Evolutionary conservation across 2,888 invertebrate genomes (phyloP), one percentile per base, ranked within the genome.

Genomic region (Brenthis hecate): DNA sequence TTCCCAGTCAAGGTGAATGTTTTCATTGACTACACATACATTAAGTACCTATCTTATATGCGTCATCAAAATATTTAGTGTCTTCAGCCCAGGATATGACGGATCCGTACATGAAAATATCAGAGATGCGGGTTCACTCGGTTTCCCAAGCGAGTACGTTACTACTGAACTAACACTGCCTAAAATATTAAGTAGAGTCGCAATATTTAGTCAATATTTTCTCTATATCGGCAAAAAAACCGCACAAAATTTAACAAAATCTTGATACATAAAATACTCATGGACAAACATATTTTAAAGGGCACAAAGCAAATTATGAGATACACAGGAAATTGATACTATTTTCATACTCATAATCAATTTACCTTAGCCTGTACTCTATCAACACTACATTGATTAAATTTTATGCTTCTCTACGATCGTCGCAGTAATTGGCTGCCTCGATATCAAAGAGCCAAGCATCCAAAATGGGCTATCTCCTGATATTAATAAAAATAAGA

Each of bases 401-500:
- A 70, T 43, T 69, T 69, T 57, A 60, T 54, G 13, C 60, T 51
- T 68, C 65, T 56, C 63, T 63, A 66, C 72, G 68, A 71, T 72
- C 77, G 71, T 76, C 75, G 73, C 60, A 76, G 79, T 82, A 83
- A 83, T 83, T 80, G 77, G 77, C 74, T 74, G 65, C 75, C 76
- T 76, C 73, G 69, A 68, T 78, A 77, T 84, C 85, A 85, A 86
- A 87, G 86, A 84, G 77, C 84, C 84, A 86, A 86, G 87, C 85
- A 85, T 76, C 78, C 78, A 72, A 81, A 82, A 80, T 77, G 78
- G 80, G 76, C 78, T 80, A 75, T 78, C 81, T 81, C 77, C 76
- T 76, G 83, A 86, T 90, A 86, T 88, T 91, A 89, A 90, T 90
- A 91, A 89, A 89, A 88, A 89, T 87, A 83, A 81, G 82, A 80